These are phyloP conservation scores for Apistogramma diplotaenia DNA, from an alignment of 2,113 vertebrate genomes.

Conservation along the genomic window DNA sequence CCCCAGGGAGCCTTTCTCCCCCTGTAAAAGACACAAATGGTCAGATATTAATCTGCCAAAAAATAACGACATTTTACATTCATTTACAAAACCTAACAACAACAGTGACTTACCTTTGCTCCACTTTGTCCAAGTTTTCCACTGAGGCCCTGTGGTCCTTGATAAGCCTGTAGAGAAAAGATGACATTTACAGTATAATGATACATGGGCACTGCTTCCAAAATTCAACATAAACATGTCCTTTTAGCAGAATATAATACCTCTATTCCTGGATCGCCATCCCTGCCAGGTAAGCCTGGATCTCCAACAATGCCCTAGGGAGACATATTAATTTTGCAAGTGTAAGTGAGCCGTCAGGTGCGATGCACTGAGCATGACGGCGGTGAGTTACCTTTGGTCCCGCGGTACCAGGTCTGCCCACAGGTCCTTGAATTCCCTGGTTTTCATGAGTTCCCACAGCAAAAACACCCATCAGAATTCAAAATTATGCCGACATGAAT, in stretches of 20 bases:
- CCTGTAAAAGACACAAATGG: conserved; percentile 64
- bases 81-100: background rate
- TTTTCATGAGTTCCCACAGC: conserved; percentile 19
- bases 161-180: conserved; percentile 73
- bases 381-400: conserved; percentile 70
- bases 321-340: background rate
- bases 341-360: background rate
- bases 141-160: conserved; percentile 77
- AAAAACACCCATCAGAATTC: background rate
- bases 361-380: background rate
- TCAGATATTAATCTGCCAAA: conserved; percentile 25
- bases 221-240: background rate
- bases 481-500: background rate
- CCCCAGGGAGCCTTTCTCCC: conserved; percentile 77
- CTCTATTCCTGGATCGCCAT: conserved; percentile 79
- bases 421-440: conserved; percentile 72
- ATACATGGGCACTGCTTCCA: background rate
- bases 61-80: background rate
- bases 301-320: conserved; percentile 80
- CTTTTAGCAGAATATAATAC: conserved; percentile 53
- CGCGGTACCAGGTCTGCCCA: conserved; percentile 66
- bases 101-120: conserved; percentile 61
- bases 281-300: conserved; percentile 76
- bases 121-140: conserved; percentile 71
- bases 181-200: background rate